Conservation (phyloP, 2,113 vertebrate genomes). For the Neogale vison region DNA sequence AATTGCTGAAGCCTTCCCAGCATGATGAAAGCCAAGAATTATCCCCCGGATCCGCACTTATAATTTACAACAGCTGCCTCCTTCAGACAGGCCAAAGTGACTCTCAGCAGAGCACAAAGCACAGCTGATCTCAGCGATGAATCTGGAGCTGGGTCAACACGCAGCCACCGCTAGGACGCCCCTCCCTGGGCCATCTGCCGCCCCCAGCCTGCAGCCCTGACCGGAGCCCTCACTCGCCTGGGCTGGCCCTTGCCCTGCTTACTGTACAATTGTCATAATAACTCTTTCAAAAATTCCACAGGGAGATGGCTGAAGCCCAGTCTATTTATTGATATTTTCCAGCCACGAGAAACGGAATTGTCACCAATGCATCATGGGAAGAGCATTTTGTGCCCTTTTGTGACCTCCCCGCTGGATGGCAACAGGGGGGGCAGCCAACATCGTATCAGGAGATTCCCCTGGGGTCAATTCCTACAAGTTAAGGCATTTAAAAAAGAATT, state of each 20-base stretch:
- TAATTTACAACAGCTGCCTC: slow-evolving; percentile 74
- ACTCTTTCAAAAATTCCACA: slow-evolving; percentile 31
- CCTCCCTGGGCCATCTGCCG: background rate
- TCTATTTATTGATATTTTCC: background rate
- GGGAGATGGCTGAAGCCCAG: background rate
- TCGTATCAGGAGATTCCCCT: background rate
- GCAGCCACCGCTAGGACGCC: background rate
- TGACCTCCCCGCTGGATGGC: background rate
- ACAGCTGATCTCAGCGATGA: slow-evolving; percentile 54
- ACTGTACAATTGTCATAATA: background rate
- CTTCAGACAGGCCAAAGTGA: slow-evolving; percentile 64
- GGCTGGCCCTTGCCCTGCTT: background rate
- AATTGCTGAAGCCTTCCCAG: slow-evolving; percentile 68
- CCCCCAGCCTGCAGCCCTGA: background rate
- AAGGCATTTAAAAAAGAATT: slow-evolving; percentile 14
- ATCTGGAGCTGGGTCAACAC: slow-evolving; percentile 46
- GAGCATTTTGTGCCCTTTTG: background rate
- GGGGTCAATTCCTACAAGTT: background rate
- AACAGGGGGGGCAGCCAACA: background rate
- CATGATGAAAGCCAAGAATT: slow-evolving; percentile 74
- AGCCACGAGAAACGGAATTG: background rate
- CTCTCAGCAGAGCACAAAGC: slow-evolving; percentile 20
- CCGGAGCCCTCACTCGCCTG: fast-evolving
- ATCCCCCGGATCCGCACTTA: slow-evolving; percentile 63
- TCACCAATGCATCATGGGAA: background rate